phyloP scores from a whole-genome alignment of 2,888 invertebrate species.

The Phortica magna region DNA sequence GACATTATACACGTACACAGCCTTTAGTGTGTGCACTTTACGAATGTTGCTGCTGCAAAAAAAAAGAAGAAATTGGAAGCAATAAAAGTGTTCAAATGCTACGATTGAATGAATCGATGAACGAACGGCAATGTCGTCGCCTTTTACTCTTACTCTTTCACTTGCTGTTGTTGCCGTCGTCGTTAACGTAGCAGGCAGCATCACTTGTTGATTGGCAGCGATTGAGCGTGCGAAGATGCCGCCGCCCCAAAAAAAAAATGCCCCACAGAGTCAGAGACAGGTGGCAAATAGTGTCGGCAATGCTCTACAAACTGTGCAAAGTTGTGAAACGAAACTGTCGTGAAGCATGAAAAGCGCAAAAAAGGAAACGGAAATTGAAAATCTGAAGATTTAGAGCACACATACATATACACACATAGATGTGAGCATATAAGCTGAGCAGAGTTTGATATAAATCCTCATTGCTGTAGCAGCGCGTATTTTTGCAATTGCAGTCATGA shows the following conservation, averaged over 20 bases:
- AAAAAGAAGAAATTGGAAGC: constrained; percentile 63
- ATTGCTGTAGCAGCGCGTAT: constrained; percentile 34
- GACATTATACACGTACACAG: constrained; percentile 54
- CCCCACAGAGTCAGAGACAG: constrained; percentile 31
- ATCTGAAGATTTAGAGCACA: constrained; percentile 64
- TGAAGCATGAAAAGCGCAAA: constrained; percentile 30
- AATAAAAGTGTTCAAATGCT: constrained; percentile 68
- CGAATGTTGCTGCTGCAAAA: constrained; percentile 31
- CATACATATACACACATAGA: neutral
- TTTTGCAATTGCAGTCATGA: constrained; percentile 69
- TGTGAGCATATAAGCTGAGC: neutral
- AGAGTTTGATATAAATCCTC: constrained; percentile 38
- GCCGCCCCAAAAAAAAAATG: constrained; percentile 17
- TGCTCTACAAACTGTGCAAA: constrained; percentile 2
- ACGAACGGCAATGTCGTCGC: neutral
- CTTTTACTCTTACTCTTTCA: neutral
- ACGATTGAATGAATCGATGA: constrained; percentile 52
- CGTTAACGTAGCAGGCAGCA: constrained; percentile 5
- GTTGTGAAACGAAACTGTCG: neutral
- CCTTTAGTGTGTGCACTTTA: constrained; percentile 51
- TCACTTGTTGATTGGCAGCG: constrained; percentile 72
- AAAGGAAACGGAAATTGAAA: constrained; percentile 70
- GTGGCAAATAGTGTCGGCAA: constrained; percentile 11
- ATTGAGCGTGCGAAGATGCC: constrained; percentile 39
- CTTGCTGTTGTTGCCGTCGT: neutral